Percentiles rank a stretch among this genome's conserved stretches.
These are phyloP conservation scores for Microctonus brassicae DNA, from an alignment of 2,888 invertebrate genomes.

Conservation along the genomic window DNA sequence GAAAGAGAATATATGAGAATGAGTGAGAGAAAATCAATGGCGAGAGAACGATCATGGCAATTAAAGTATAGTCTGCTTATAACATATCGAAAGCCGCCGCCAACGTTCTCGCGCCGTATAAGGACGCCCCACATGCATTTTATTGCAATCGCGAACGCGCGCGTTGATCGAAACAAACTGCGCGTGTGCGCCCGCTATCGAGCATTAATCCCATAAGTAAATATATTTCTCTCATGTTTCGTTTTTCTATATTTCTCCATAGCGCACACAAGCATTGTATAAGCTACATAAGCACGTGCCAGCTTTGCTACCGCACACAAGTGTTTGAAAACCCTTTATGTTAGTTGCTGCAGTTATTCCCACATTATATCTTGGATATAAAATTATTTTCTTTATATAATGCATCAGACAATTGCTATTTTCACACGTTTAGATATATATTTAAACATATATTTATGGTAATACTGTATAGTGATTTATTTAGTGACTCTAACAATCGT, in stretches of 20 bases:
- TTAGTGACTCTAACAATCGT: too few species aligned
- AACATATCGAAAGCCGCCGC: conserved; percentile 16
- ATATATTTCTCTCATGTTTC: conserved; percentile 32
- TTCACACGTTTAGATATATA: conserved; percentile 1
- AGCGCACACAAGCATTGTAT: neutral
- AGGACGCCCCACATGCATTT: conserved; percentile 52
- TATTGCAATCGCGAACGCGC: conserved; percentile 28
- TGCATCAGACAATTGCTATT: neutral
- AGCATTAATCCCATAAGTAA: conserved; percentile 43
- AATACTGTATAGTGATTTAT: too few species aligned
- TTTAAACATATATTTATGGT: too few species aligned
- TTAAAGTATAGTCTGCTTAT: conserved; percentile 15
- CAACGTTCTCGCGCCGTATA: conserved; percentile 47
- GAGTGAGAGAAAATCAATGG: neutral
- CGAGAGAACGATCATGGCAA: conserved; percentile 22
- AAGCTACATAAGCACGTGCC: conserved; percentile 27
- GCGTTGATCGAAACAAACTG: neutral
- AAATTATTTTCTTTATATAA: neutral
- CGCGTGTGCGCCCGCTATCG: conserved; percentile 7
- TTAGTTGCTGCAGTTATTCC: neutral
- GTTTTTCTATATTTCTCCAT: conserved; percentile 27
- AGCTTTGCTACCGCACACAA: neutral
- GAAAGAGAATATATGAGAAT: neutral
- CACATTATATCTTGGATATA: neutral
- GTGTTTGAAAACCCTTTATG: neutral